Evolutionary conservation across 2,797 vertebrate species (phyloP), one percentile per base, ranked within the genome.

Genomic region (Falco concolor): DNA sequence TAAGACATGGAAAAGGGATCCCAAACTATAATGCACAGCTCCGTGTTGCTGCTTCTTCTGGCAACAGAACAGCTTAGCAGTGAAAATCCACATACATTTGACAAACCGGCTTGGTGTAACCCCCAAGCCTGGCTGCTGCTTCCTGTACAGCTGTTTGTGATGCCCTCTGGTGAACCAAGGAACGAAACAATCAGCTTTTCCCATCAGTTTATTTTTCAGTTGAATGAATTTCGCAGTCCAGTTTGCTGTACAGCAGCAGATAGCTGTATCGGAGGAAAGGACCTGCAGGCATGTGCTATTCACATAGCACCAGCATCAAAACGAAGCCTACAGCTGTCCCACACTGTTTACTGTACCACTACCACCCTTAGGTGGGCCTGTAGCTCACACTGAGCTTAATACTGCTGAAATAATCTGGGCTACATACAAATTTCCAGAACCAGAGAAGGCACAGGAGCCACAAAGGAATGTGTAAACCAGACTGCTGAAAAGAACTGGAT

Each of bases 401-500:
- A 74, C 42, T 78, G 63, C 59, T 68, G n/a, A 89, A 87, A 74
- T 56, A 75, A 78, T 24, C 53, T 47, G 28, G 9, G 34, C 47
- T 72, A 84, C 93, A 89, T 36, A 78, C 11, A 86, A 49, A 72
- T 64, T 61, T 78, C 45, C 73, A 86, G 77, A 85, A 77, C 8
- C 34, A 87, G n/a, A 67, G 28, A 77, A 32, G 19, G 25, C 0
- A 0, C 57, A 86, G 72, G 18, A 80, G 24, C 23, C 64, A 93
- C 16, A 23, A 13, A 74, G 18, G 47, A 90, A 92, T 7, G 24
- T 34, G 13, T 23, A 89, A 94, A 90, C 38, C 57, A 50, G 61
- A 50, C 28, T 57, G 76, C 23, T 94, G 87, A 50, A 67, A 92
- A 83, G 53, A 93, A 74, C 30, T 22, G 32, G 68, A 91, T 38